These are phyloP conservation scores for Narcine bancroftii DNA, from an alignment of 2,113 vertebrate species.

Conservation along the genomic window DNA sequence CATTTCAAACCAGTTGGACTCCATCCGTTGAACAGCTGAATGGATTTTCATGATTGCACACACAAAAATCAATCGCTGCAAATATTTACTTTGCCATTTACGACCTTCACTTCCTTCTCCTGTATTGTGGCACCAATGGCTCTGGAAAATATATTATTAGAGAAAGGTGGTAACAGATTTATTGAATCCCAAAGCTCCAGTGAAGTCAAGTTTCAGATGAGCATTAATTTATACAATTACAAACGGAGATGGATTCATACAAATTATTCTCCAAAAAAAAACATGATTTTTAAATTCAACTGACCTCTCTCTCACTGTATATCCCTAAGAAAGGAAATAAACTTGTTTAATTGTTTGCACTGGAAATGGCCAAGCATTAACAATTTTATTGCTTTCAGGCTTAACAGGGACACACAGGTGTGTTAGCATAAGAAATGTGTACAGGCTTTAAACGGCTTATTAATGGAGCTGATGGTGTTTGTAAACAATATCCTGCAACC, in stretches of 20 bases:
- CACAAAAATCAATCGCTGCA: constrained; percentile 23
- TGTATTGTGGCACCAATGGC: constrained; percentile 44
- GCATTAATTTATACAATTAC: neutral
- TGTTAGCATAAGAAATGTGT: neutral
- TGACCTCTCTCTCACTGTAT: neutral
- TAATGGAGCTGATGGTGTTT: too few species aligned
- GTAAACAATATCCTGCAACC: too few species aligned
- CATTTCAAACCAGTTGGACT: neutral
- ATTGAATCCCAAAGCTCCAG: constrained; percentile 44
- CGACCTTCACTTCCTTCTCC: constrained; percentile 39
- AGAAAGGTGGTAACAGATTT: constrained; percentile 47
- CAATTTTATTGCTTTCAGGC: neutral
- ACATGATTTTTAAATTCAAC: neutral
- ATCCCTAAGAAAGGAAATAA: neutral
- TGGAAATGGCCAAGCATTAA: too few species aligned
- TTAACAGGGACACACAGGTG: neutral
- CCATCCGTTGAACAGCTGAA: constrained; percentile 18
- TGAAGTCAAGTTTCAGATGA: constrained; percentile 41
- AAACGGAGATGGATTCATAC: neutral
- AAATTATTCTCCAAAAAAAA: neutral
- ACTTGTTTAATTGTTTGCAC: neutral
- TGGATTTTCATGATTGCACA: constrained; percentile 15
- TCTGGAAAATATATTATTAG: constrained; percentile 46
- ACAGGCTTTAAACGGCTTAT: too few species aligned
- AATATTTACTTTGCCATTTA: constrained; percentile 44